Percentiles rank a stretch among this genome's conserved stretches.
These are phyloP conservation scores for Antedon bifida DNA, from an alignment of 35 echinoderm and acorn worm genomes.

Conservation along the genomic window DNA sequence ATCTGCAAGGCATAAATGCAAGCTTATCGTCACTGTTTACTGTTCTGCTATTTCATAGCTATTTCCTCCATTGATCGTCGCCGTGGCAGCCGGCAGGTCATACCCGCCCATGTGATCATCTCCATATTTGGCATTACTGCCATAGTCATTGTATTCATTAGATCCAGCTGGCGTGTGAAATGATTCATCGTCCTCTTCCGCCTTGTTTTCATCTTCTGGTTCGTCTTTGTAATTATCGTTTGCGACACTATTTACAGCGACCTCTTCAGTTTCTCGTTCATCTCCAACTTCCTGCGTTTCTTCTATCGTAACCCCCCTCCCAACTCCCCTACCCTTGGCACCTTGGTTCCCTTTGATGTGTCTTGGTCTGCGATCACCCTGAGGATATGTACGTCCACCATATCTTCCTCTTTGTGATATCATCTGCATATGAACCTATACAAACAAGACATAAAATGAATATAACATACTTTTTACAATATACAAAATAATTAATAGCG, in stretches of 20 bases:
- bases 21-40: neutral
- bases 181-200: neutral
- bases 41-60: neutral
- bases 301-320: neutral
- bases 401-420: neutral
- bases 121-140: neutral
- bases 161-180: neutral
- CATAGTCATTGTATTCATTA: neutral
- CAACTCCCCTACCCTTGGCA: neutral
- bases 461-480: too few relatives aligned
- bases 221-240: neutral
- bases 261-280: neutral
- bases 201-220: neutral
- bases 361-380: neutral
- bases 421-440: neutral
- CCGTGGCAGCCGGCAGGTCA: neutral
- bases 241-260: neutral
- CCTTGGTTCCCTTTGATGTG: neutral
- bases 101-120: neutral
- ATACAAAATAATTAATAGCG: too few relatives aligned
- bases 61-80: neutral
- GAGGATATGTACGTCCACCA: neutral
- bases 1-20: neutral
- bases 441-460: neutral
- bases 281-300: neutral